These are phyloP conservation scores for Macrosoma leucophasiata DNA, from an alignment of 2,888 invertebrate genomes.

Conservation along the genomic window DNA sequence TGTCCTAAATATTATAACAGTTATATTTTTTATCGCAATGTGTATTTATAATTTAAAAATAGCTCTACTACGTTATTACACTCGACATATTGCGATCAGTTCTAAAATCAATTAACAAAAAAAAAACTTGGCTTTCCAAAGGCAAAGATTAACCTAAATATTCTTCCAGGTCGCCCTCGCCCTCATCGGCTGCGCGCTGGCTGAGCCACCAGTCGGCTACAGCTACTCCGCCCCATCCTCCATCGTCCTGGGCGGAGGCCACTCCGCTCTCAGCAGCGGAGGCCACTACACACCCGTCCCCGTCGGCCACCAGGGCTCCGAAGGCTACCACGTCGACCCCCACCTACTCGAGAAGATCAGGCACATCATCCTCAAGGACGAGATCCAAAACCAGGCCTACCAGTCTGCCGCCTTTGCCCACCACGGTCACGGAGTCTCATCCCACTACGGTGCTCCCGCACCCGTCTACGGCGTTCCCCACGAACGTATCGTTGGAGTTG, in stretches of 20 bases:
- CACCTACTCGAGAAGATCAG: constrained; percentile 88
- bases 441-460: constrained; percentile 82
- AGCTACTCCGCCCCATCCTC: constrained; percentile 79
- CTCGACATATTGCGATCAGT: no score
- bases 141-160: constrained; percentile 5
- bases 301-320: constrained; percentile 85
- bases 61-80: no score
- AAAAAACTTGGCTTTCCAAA: neutral
- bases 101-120: no score
- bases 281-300: constrained; percentile 86
- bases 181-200: constrained; percentile 83
- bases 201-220: constrained; percentile 85
- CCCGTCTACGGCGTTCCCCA: constrained; percentile 81
- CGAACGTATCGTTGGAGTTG: constrained; percentile 85
- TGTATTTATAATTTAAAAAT: no score
- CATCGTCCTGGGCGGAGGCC: constrained; percentile 67
- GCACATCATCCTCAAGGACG: constrained; percentile 89
- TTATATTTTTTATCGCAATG: no score
- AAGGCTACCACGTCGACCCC: constrained; percentile 88
- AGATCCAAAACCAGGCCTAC: constrained; percentile 74
- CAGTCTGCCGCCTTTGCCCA: constrained; percentile 65
- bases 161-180: constrained; percentile 78
- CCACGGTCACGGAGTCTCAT: constrained; percentile 75
- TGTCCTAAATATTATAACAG: no score
- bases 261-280: constrained; percentile 73